Evolutionary conservation across 2,113 vertebrate genomes (phyloP).

Genomic region (Bagarius yarrelli): DNA sequence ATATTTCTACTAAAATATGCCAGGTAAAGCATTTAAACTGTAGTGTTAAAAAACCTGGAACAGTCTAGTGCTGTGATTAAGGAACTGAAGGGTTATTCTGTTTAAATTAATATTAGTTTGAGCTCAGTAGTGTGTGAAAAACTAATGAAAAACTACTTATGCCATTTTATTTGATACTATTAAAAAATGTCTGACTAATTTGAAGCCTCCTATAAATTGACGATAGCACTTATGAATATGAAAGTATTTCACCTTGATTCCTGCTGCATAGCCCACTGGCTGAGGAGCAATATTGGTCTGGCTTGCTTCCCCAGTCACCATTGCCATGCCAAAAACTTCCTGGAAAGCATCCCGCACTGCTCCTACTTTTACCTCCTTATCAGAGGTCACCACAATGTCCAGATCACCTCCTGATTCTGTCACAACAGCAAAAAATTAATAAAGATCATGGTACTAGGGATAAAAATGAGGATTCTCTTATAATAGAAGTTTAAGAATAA

Average conservation of each 20-base stretch:
- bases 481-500: background rate
- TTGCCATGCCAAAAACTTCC: slow-evolving; percentile 93
- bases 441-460: background rate
- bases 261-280: slow-evolving; percentile 94
- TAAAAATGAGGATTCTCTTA: background rate
- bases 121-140: too few relatives aligned
- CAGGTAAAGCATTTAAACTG: too few relatives aligned
- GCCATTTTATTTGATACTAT: too few relatives aligned
- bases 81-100: too few relatives aligned
- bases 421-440: slow-evolving; percentile 12
- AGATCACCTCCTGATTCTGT: slow-evolving; percentile 91
- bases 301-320: slow-evolving; percentile 86
- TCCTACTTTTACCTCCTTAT: slow-evolving; percentile 85
- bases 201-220: too few relatives aligned
- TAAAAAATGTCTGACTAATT: too few relatives aligned
- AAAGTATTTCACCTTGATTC: slow-evolving; percentile 80
- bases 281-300: slow-evolving; percentile 95
- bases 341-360: slow-evolving; percentile 94
- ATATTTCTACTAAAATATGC: background rate
- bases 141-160: too few relatives aligned
- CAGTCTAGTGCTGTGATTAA: too few relatives aligned
- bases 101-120: too few relatives aligned
- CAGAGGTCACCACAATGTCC: slow-evolving; percentile 91
- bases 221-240: too few relatives aligned
- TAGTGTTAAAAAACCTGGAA: too few relatives aligned